Base-by-base conservation (phyloP, 2,888 invertebrate genomes). In the Schizaphis graminum region DNA sequence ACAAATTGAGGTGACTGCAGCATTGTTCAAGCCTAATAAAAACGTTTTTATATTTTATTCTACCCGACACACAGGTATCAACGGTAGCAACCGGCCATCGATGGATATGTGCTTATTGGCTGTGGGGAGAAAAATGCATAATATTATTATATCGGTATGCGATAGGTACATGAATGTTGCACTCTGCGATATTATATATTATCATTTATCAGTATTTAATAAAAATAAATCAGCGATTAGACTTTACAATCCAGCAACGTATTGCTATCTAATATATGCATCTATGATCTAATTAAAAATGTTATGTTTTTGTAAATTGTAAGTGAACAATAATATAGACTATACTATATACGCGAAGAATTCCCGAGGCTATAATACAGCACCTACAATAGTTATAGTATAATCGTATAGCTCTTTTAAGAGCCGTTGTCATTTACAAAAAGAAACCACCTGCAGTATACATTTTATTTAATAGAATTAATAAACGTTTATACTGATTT, bases 351-450 rank as follows among this genome's bases (percentile, higher is more conserved):
- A 41, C 5, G 3, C 21, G 53, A 8, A 16, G 7, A 49, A 84
- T 3, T 84, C 53, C 41, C 2, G 11, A 53, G 77, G 41, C 91
- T 86, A 47, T 5, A 28, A 86, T 26, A 47, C 86, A 16, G 0
- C 7, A 77, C 77, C 77, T 53, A 77, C 8, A 77, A 11, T 11
- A 61, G 10, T 67, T 35, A 11, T 11, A 28, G 11, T 53, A 53
- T 86, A 47, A 28, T 89, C 44, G 21, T 26, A 89, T 61, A 90
- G 11, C 90, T 90, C 90, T 41, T 90, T 61, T n/a, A 47, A 47
- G 21, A 67, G 61, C 47, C 24, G 11, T 61, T 47, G 61, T 85
- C 53, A 5, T 85, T 44, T 84, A 84, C 28, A 21, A 90, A 61
- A 90, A 47, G 61, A 44, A 91, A 91, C n/a, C 84, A 47, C 67